These are phyloP conservation scores for Albula goreensis DNA, from an alignment of 2,113 vertebrate species.

Conservation along the genomic window DNA sequence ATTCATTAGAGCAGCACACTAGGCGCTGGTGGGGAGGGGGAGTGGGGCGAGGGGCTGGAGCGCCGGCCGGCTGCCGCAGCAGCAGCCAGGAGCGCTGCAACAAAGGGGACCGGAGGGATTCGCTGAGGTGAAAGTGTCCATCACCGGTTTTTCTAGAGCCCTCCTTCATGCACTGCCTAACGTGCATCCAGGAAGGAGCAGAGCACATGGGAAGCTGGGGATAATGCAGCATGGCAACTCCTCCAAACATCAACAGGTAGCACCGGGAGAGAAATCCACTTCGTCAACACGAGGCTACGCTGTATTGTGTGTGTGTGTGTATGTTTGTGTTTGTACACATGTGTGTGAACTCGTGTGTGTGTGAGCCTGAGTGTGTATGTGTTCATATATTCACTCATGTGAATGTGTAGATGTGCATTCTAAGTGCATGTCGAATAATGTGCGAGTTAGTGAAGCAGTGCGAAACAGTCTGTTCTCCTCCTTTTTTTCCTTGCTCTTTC, in stretches of 20 bases:
- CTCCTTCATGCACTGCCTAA: slow-evolving; percentile 40
- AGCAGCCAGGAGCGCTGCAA: neutral
- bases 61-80: slow-evolving; percentile 32
- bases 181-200: slow-evolving; percentile 45
- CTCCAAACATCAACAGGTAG: slow-evolving; percentile 33
- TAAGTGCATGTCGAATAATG: neutral
- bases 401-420: neutral
- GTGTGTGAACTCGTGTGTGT: neutral
- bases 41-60: slow-evolving; percentile 5
- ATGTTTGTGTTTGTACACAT: neutral
- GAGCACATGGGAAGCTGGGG: slow-evolving; percentile 31
- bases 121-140: slow-evolving; percentile 40
- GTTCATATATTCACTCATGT: neutral
- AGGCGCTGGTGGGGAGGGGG: neutral
- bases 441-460: neutral
- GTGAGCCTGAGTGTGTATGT: neutral
- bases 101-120: slow-evolving; percentile 36
- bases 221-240: slow-evolving; percentile 50
- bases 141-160: slow-evolving; percentile 44
- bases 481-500: neutral
- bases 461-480: neutral
- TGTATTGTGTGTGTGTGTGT: neutral
- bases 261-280: neutral
- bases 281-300: neutral
- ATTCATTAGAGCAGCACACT: slow-evolving; percentile 10